Percentiles rank a stretch among this genome's conserved stretches.
Conservation (phyloP, 2,797 vertebrate species). For the Nothura maculosa region DNA sequence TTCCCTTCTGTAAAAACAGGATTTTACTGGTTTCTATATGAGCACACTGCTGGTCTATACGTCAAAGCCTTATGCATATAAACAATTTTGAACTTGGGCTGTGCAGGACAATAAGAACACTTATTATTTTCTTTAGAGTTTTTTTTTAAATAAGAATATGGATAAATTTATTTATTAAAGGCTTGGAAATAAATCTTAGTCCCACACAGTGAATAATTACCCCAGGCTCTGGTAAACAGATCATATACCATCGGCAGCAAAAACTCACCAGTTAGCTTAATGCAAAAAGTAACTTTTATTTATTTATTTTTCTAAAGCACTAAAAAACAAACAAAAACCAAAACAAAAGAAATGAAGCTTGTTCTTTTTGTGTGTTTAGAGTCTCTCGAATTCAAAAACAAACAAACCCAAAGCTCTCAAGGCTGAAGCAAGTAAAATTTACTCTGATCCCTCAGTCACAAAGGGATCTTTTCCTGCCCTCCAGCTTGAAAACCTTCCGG, state of each 20-base stretch:
- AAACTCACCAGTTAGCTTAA: background rate
- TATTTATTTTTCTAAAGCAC: background rate
- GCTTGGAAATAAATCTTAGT: background rate
- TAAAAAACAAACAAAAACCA: background rate
- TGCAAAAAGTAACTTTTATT: background rate
- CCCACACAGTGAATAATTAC: background rate
- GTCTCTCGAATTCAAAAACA: background rate
- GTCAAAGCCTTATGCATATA: background rate
- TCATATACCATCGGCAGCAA: background rate
- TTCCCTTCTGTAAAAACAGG: background rate
- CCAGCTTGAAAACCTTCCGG: background rate
- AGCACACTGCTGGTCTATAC: background rate
- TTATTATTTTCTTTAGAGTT: background rate
- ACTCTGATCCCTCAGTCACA: constrained; percentile 21
- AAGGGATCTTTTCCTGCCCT: constrained; percentile 36
- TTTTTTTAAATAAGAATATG: background rate
- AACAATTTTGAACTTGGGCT: background rate
- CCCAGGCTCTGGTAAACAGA: background rate
- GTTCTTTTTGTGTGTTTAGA: background rate
- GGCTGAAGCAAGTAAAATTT: background rate
- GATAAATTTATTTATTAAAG: background rate
- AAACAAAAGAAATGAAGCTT: background rate
- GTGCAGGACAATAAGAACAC: background rate
- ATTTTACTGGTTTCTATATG: background rate
- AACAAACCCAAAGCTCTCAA: background rate